These are phyloP conservation scores for Caenorhabditis sinica DNA, from an alignment of 2,888 invertebrate species.

Conservation along the genomic window DNA sequence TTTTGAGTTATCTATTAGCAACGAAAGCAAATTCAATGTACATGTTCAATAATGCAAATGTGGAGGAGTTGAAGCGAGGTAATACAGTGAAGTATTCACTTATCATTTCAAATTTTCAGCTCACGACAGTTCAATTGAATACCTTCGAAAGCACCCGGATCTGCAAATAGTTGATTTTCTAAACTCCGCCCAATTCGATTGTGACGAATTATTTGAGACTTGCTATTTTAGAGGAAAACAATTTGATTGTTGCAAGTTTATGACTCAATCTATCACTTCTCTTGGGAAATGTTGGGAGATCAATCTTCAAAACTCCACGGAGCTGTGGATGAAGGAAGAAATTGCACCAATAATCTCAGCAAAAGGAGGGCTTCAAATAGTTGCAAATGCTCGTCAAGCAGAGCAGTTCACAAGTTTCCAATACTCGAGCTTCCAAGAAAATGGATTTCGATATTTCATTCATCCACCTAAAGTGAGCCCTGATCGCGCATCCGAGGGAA, in stretches of 20 bases:
- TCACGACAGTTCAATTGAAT: constrained; percentile 32
- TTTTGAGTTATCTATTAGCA: constrained; percentile 66
- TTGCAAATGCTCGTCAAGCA: constrained; percentile 74
- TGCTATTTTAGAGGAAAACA: constrained; percentile 74
- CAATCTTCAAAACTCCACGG: constrained; percentile 66
- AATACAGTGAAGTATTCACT: background rate
- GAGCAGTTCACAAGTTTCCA: constrained; percentile 69
- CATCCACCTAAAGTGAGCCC: constrained; percentile 71
- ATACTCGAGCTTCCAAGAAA: constrained; percentile 77
- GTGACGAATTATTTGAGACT: constrained; percentile 72
- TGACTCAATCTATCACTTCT: constrained; percentile 76
- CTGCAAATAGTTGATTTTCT: constrained; percentile 61
- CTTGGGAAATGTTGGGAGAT: constrained; percentile 77
- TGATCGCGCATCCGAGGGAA: constrained; percentile 75
- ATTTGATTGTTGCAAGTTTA: constrained; percentile 75
- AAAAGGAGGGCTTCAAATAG: constrained; percentile 67
- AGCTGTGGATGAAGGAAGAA: constrained; percentile 70
- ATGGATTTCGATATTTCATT: constrained; percentile 79
- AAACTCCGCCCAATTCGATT: constrained; percentile 71
- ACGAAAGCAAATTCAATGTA: constrained; percentile 64
- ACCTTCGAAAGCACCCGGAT: constrained; percentile 56
- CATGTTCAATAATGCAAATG: constrained; percentile 49
- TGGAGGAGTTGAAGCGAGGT: constrained; percentile 22
- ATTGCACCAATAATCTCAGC: constrained; percentile 65
- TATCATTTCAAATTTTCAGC: constrained; percentile 51